Percentiles rank a stretch among this genome's conserved stretches.
Evolutionary conservation across 2,888 invertebrate species (phyloP).

Genomic region (Abscondita cerata): DNA sequence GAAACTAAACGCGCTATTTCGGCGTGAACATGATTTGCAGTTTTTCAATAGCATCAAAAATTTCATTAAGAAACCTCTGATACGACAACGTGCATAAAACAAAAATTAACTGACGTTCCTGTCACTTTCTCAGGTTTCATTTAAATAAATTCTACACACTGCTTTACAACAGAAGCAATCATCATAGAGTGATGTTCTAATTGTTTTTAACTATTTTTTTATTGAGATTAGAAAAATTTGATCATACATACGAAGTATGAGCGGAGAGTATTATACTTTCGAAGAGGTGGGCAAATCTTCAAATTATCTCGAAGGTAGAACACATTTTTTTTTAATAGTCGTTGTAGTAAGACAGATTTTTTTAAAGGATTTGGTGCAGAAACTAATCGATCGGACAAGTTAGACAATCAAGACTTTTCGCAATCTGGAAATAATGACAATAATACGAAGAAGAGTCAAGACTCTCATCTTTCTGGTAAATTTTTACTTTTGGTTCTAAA

Average conservation of each 20-base stretch:
- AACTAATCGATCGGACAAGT: background rate
- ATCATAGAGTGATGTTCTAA: background rate
- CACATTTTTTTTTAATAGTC: constrained; percentile 11
- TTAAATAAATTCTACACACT: constrained; percentile 15
- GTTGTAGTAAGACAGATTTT: background rate
- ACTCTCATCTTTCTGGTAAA: constrained; percentile 39
- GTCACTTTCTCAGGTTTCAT: constrained; percentile 13
- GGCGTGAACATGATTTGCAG: no score
- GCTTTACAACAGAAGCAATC: background rate
- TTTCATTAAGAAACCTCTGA: constrained; percentile 10
- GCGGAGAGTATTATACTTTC: constrained; percentile 41
- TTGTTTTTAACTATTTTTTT: constrained; percentile 3
- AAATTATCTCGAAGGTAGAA: constrained; percentile 34
- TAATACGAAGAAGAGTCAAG: constrained; percentile 35
- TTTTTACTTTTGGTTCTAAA: background rate
- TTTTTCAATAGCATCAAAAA: no score
- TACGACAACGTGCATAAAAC: constrained; percentile 5
- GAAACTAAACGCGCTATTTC: no score
- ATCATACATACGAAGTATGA: constrained; percentile 33
- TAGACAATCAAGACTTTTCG: background rate
- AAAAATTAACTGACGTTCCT: constrained; percentile 1
- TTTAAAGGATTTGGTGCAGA: background rate
- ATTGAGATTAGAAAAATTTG: background rate
- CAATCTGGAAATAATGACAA: constrained; percentile 15
- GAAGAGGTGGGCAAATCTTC: constrained; percentile 38